Conservation (phyloP, 1,140 invertebrate genomes). For the Drosophila lacertosa region DNA sequence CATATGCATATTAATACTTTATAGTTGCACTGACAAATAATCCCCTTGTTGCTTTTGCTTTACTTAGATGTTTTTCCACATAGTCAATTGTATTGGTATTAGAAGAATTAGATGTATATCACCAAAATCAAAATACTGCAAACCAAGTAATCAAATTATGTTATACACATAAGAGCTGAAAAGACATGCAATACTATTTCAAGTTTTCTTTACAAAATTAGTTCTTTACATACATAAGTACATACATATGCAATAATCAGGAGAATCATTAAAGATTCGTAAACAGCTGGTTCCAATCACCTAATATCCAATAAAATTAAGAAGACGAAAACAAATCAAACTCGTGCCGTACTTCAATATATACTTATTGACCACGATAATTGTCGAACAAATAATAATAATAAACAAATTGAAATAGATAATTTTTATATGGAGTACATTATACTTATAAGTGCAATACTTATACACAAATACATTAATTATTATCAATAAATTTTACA, state of each 20-base stretch:
- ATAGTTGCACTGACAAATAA: conserved; percentile 16
- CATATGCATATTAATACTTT: conserved; percentile 3
- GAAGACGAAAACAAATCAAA: conserved; percentile 12
- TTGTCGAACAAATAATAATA: conserved; percentile 5
- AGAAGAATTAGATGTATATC: conserved; percentile 22
- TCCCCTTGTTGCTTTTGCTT: conserved; percentile 23
- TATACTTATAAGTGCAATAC: conserved; percentile 41
- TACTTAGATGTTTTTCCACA: conserved; percentile 34
- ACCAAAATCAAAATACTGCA: conserved; percentile 26
- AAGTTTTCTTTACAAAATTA: conserved; percentile 51
- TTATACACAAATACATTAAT: conserved; percentile 37
- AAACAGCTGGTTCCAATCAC: conserved; percentile 35
- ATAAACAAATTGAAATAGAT: conserved; percentile 36
- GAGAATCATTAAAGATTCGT: conserved; percentile 19
- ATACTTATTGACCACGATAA: conserved; percentile 22
- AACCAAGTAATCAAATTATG: conserved; percentile 40
- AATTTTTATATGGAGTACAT: conserved; percentile 49
- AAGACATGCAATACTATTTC: conserved; percentile 60
- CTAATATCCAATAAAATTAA: conserved; percentile 27
- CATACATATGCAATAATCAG: conserved; percentile 23
- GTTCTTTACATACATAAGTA: conserved; percentile 27
- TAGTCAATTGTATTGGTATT: conserved; percentile 47
- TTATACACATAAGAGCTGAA: conserved; percentile 46
- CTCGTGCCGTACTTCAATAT: conserved; percentile 18
- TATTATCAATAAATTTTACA: conserved; percentile 54